Evolutionary conservation across 1,140 invertebrate species (phyloP), one percentile per base, ranked within the genome.

Genomic region (Goniozus legneri): DNA sequence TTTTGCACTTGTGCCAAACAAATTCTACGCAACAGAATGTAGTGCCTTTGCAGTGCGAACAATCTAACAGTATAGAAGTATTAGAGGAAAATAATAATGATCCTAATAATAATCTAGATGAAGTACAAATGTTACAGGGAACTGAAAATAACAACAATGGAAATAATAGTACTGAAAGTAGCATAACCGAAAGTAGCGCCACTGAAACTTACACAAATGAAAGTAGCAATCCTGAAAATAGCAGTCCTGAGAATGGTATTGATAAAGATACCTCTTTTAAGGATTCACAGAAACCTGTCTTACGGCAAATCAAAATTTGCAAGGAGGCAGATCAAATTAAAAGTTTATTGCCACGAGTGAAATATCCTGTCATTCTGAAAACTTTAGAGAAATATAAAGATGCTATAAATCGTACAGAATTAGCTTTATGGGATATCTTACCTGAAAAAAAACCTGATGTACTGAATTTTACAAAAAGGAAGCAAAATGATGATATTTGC

Each of bases 31-130:
- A n/a, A n/a, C n/a, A n/a, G n/a, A n/a, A n/a, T n/a, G n/a, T n/a
- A n/a, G n/a, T n/a, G n/a, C n/a, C n/a, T n/a, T n/a, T n/a, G n/a
- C n/a, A n/a, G n/a, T n/a, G n/a, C n/a, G n/a, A n/a, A n/a, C n/a
- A n/a, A n/a, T n/a, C n/a, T n/a, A n/a, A n/a, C n/a, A n/a, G n/a
- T 22, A 21, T 41, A 16, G 48, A 56, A 35, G 50, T 53, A 6
- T 32, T 57, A 3, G 52, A 60, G 38, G 56, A 58, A 39, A 64
- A 65, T 41, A 62, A 64, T 30, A 61, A 65, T 24, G 58, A 60
- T 45, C 50, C 60, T 8, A 59, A 60, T 32, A 66, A 59, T 47
- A 62, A 62, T 37, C 48, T 58, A 19, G 50, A 52, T 21, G 39
- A 21, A 18, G 24, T 20, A 15, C 7, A 40, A 16, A 42, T 24